Evolutionary conservation across 1,140 invertebrate species (phyloP).

Genomic region (Drosophila miranda): DNA sequence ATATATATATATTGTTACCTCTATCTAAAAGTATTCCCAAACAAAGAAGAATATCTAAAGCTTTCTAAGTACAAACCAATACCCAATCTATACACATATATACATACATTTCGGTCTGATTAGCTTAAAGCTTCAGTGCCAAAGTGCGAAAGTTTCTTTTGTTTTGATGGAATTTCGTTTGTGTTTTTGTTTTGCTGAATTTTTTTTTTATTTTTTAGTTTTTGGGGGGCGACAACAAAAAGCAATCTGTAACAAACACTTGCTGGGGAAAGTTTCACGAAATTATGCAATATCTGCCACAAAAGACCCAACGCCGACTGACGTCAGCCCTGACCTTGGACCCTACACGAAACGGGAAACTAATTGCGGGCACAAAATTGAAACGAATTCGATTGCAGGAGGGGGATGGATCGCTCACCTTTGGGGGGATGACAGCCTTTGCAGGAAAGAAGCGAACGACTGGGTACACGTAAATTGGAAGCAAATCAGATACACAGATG

Average conservation of each 20-base stretch:
- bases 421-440: background rate
- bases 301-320: slow-evolving; percentile 24
- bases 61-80: slow-evolving; percentile 39
- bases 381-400: slow-evolving; percentile 4
- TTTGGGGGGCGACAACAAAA: slow-evolving; percentile 12
- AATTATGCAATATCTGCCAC: slow-evolving; percentile 58
- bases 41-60: slow-evolving; percentile 43
- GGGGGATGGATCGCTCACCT: slow-evolving; percentile 20
- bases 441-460: slow-evolving; percentile 13
- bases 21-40: slow-evolving; percentile 13
- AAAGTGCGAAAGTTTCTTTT: slow-evolving; percentile 54
- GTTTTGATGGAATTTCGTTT: slow-evolving; percentile 36
- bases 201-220: background rate
- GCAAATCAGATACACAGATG: slow-evolving; percentile 9
- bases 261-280: slow-evolving; percentile 15
- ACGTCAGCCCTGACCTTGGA: slow-evolving; percentile 62
- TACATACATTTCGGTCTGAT: slow-evolving; percentile 51
- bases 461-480: slow-evolving; percentile 1
- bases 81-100: slow-evolving; percentile 33
- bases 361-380: slow-evolving; percentile 13
- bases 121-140: slow-evolving; percentile 64
- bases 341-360: background rate
- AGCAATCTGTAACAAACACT: slow-evolving; percentile 36
- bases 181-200: slow-evolving; percentile 31
- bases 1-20: slow-evolving; percentile 2